phyloP scores from a whole-genome alignment of 2,888 invertebrate species.

The Dorcus parallelipipedus region DNA sequence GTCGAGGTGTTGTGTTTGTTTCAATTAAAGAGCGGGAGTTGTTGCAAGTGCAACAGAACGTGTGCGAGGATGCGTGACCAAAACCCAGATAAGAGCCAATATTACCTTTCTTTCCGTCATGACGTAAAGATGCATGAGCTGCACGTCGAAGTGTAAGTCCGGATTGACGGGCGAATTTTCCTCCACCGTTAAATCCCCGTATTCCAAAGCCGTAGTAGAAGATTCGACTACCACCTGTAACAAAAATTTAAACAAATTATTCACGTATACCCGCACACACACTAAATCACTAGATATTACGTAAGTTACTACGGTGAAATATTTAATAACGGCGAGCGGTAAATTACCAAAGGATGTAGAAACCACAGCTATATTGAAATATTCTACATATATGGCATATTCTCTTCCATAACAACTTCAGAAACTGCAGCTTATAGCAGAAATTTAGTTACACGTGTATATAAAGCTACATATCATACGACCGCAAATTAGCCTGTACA shows the following conservation, averaged over 20 bases:
- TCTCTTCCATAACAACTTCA: not conserved
- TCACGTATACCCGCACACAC: no score
- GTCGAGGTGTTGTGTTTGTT: constrained; percentile 19
- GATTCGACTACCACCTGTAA: constrained; percentile 84
- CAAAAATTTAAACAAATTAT: constrained; percentile 16
- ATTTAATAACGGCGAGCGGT: not conserved
- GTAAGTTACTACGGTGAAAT: no score
- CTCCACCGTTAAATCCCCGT: constrained; percentile 84
- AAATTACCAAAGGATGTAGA: constrained; percentile 1
- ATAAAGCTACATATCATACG: constrained; percentile 15
- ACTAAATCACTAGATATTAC: no score
- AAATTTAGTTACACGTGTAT: constrained; percentile 11
- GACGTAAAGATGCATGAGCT: constrained; percentile 87
- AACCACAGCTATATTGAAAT: constrained; percentile 8
- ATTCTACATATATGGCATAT: not conserved
- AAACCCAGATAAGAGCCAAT: no score
- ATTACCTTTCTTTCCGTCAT: constrained; percentile 81
- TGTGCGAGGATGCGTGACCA: constrained; percentile 19
- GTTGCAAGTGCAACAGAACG: constrained; percentile 6
- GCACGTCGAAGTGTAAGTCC: constrained; percentile 89
- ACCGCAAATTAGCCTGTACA: constrained; percentile 18
- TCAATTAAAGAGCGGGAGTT: constrained; percentile 13
- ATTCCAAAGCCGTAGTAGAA: constrained; percentile 79
- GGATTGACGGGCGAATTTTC: constrained; percentile 78
- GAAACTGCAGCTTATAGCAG: constrained; percentile 9